Evolutionary conservation across 2,113 vertebrate species (phyloP), one percentile per base, ranked within the genome.

Genomic region (Centropus unirufus): DNA sequence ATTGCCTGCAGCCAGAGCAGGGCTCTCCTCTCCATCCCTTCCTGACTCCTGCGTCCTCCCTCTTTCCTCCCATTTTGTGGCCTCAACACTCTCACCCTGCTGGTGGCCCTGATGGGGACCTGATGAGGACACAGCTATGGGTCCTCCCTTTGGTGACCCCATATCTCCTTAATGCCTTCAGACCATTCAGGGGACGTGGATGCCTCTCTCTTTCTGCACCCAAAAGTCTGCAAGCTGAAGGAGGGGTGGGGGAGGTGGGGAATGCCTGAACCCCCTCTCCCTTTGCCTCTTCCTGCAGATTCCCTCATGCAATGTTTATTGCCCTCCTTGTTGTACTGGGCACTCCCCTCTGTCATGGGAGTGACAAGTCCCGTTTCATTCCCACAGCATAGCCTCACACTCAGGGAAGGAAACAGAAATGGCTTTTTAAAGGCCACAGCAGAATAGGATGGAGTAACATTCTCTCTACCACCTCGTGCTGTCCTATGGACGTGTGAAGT

Each of bases 61-160:
- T 70, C 39, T 52, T n/a, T 40, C 47, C 63, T 82, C 67, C 63
- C 51, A 17, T 82, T 84, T 81, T 58, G 81, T 63, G 68, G 52
- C 59, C 54, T 76, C 15, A 4, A 30, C 1, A 36, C 70, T 90
- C 90, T 44, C 49, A 23, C 14, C 18, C 27, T 39, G 68, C 68
- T 44, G 80, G 70, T 16, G 32, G 73, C 29, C 34, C 32, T 8
- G n/a, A 3, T 9, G n/a, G 8, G 34, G 30, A 59, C 20, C 30
- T 0, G 20, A 2, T 8, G 5, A 4, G 1, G 2, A 40, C 16
- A 39, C 7, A 26, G 17, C 6, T 54, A 26, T 9, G 0, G 32
- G 73, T 44, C 67, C 67, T 59, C 47, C 18, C 17, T 73, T 61
- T 3, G 2, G 32, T 70, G 55, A 36, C 34, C 52, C 51, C 5